Base-by-base conservation (phyloP, 2,797 vertebrate genomes). In the Tachyglossus aculeatus region DNA sequence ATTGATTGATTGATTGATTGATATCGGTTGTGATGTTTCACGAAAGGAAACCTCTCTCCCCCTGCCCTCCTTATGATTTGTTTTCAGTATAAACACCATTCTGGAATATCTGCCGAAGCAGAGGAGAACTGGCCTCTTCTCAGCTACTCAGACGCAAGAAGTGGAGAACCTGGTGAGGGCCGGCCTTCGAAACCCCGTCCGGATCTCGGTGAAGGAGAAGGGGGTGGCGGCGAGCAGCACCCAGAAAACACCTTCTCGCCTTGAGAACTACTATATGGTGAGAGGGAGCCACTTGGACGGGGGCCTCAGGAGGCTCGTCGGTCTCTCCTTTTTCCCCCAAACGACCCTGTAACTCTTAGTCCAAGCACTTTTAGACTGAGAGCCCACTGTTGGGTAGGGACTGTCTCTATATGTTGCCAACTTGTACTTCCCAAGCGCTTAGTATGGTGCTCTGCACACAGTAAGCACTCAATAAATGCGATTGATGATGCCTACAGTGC, bases 71-170 rank as follows among this genome's bases (percentile, higher is more conserved):
- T 21, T 55, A 12, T 16, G 78, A 39, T 47, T 78, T 53, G 0
- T 43, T 87, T 72, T 11, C 87, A 99, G 98, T 73, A 86, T 99
- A 75, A 99, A 99, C 78, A 78, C 93, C 71, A 99, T 99, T 80
- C 79, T 99, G 86, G 92, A 90, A 40, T 90, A 91, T 55, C 63
- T 99, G 86, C 98, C 98, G 2, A 99, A 98, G 87, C 98, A 99
- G 91, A 91, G 98, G 9, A 93, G 98, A 5, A 99, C 98, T 0
- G 98, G 98, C 33, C 89, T 99, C 48, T 99, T 99, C 85, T 99
- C 98, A 0, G 98, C 98, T 45, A 99, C 98, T 0, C 98, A 99
- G 78, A 99, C 98, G 0, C 97, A 99, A 82, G 98, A 99, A 81
- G 90, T 99, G 82, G 98, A 99, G 91, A 98, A 94, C 85, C 87